Evolutionary conservation across 2,888 invertebrate genomes (phyloP).

Genomic region (Nematopogon swammerdamellus): DNA sequence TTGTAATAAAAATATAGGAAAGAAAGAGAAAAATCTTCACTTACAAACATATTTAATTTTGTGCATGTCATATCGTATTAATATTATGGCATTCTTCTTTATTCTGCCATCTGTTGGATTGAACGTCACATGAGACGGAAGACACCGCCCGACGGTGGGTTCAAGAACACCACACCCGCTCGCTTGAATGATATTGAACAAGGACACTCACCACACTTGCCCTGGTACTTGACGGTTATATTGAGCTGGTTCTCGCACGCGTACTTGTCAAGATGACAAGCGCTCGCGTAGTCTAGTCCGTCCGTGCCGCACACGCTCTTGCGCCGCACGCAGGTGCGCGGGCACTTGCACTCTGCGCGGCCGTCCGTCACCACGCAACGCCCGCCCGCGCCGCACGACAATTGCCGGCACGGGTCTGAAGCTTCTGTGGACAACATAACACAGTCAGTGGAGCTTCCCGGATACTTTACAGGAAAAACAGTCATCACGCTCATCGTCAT

Average conservation of each 20-base stretch:
- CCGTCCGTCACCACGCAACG: constrained; percentile 67
- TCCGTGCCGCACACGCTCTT: constrained; percentile 87
- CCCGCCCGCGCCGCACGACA: constrained; percentile 67
- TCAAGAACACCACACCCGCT: too few species aligned
- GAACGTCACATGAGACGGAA: too few species aligned
- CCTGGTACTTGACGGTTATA: constrained; percentile 75
- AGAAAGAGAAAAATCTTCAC: too few species aligned
- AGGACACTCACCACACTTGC: constrained; percentile 85
- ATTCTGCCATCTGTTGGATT: too few species aligned
- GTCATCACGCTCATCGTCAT: too few species aligned
- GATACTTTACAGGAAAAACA: constrained; percentile 6
- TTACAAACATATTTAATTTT: too few species aligned
- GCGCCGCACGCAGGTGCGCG: constrained; percentile 59
- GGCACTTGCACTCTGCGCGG: constrained; percentile 62
- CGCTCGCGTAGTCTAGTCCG: constrained; percentile 80
- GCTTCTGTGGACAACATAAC: constrained; percentile 48
- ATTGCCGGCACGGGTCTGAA: constrained; percentile 68
- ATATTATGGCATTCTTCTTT: too few species aligned
- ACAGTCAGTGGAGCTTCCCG: too few species aligned
- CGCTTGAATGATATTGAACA: too few species aligned
- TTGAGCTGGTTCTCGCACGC: constrained; percentile 74
- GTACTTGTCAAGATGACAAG: constrained; percentile 79
- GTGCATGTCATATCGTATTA: too few species aligned
- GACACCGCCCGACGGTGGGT: too few species aligned
- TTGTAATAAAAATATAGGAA: too few species aligned